A percentile compares a stretch with the other conserved stretches of the same genome.
These are phyloP conservation scores for Mellilla xanthometata DNA, from an alignment of 2,888 invertebrate species.

Conservation along the genomic window DNA sequence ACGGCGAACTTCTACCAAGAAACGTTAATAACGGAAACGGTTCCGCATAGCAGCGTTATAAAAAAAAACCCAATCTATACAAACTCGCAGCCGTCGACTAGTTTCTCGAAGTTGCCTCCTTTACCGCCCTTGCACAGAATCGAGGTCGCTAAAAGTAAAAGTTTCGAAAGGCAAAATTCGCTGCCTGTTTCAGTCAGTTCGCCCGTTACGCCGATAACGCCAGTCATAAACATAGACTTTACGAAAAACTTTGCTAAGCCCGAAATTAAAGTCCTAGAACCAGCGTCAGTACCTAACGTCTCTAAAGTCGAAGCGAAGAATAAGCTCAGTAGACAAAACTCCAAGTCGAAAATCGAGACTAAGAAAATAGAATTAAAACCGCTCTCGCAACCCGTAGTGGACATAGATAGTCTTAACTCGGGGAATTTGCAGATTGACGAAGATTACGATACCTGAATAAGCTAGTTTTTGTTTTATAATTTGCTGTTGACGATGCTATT, in stretches of 20 bases:
- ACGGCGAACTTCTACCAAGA: constrained; percentile 75
- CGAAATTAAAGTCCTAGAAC: constrained; percentile 67
- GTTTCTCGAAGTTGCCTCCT: constrained; percentile 46
- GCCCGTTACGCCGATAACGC: constrained; percentile 52
- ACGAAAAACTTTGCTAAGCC: constrained; percentile 62
- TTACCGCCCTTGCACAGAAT: constrained; percentile 47
- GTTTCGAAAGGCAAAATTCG: constrained; percentile 31
- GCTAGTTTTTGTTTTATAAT: constrained; percentile 30
- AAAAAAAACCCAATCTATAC: constrained; percentile 64
- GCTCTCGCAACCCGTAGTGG: constrained; percentile 35
- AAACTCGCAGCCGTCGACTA: constrained; percentile 71
- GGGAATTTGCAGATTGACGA: constrained; percentile 75
- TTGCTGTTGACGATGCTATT: too few relatives aligned
- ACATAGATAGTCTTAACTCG: constrained; percentile 65
- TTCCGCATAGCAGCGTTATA: constrained; percentile 63
- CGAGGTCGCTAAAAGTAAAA: constrained; percentile 43
- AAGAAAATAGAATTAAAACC: constrained; percentile 54
- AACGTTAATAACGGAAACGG: constrained; percentile 54
- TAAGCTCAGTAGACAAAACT: constrained; percentile 56
- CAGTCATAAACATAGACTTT: constrained; percentile 72
- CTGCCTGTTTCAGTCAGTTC: constrained; percentile 32
- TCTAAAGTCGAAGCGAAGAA: constrained; percentile 33
- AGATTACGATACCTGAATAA: constrained; percentile 79
- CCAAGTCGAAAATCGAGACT: constrained; percentile 52
- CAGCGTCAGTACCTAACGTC: constrained; percentile 39